Conservation (phyloP, 2,888 invertebrate genomes). For the Aleiodes testaceus region DNA sequence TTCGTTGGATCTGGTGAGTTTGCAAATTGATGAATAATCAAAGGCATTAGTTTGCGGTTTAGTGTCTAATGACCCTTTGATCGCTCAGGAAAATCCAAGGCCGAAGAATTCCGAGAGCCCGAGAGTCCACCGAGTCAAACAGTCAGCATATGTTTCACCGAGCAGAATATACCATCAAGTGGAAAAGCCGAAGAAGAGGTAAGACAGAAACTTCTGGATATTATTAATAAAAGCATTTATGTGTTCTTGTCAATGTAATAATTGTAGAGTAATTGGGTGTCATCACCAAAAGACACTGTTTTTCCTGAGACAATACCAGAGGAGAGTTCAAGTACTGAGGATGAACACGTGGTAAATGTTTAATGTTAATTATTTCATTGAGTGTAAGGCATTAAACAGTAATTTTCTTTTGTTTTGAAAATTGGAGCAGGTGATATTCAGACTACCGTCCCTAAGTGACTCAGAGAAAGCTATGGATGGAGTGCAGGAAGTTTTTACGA, state of each 20-base stretch:
- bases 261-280: conserved; percentile 81
- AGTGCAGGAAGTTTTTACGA: conserved; percentile 83
- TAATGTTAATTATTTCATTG: not conserved
- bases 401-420: conserved; percentile 3
- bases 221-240: conserved; percentile 6
- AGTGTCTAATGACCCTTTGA: not conserved
- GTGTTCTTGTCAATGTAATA: conserved; percentile 6
- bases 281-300: conserved; percentile 90
- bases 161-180: conserved; percentile 73
- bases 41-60: not conserved
- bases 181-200: conserved; percentile 78
- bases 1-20: conserved; percentile 80
- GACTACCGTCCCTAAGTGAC: conserved; percentile 84
- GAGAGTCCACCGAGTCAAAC: conserved; percentile 81
- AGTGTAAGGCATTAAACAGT: conserved; percentile 22
- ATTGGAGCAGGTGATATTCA: conserved; percentile 81
- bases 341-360: conserved; percentile 86
- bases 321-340: conserved; percentile 93
- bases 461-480: conserved; percentile 76
- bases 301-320: conserved; percentile 95
- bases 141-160: conserved; percentile 75
- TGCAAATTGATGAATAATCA: conserved; percentile 13
- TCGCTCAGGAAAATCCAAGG: conserved; percentile 62
- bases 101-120: conserved; percentile 70
- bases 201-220: conserved; percentile 47